Evolutionary conservation across 92 coral and sea anemone genomes (phyloP).

Genomic region (Actinostola sp.): DNA sequence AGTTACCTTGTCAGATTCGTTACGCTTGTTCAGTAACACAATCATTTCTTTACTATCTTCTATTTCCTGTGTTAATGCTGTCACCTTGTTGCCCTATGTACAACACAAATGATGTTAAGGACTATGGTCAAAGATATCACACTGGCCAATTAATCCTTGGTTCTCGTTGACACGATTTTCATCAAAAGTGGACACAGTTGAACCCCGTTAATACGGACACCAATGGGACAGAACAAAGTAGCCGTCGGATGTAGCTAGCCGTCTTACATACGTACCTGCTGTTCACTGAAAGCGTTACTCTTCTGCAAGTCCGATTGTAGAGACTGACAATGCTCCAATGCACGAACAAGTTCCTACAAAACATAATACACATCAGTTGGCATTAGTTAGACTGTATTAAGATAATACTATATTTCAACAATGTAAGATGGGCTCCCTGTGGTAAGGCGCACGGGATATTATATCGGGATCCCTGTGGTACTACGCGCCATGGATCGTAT

Average conservation of each 20-base stretch:
- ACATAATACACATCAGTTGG: too few relatives aligned
- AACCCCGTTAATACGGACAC: too few relatives aligned
- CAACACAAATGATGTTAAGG: not conserved
- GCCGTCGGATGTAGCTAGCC: too few relatives aligned
- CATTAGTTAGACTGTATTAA: not conserved
- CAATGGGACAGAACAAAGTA: too few relatives aligned
- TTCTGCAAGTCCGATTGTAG: slow-evolving; percentile 83
- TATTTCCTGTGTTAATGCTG: slow-evolving; percentile 66
- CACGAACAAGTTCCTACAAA: slow-evolving; percentile 69
- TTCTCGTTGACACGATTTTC: too few relatives aligned
- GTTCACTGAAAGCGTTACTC: slow-evolving; percentile 68
- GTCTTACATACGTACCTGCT: slow-evolving; percentile 54
- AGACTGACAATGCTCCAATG: slow-evolving; percentile 85
- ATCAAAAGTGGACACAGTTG: too few relatives aligned
- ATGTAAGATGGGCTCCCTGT: too few relatives aligned
- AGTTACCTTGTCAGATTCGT: slow-evolving; percentile 86
- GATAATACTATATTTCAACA: not conserved
- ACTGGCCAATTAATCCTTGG: too few relatives aligned
- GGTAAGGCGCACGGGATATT: too few relatives aligned
- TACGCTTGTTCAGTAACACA: slow-evolving; percentile 63
- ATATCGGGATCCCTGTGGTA: too few relatives aligned
- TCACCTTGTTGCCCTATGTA: slow-evolving; percentile 70
- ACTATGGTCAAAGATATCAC: too few relatives aligned
- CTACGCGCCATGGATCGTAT: too few relatives aligned
- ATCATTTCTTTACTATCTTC: slow-evolving; percentile 69